phyloP scores from a whole-genome alignment of 2,113 vertebrate species.

The Silurus meridionalis region DNA sequence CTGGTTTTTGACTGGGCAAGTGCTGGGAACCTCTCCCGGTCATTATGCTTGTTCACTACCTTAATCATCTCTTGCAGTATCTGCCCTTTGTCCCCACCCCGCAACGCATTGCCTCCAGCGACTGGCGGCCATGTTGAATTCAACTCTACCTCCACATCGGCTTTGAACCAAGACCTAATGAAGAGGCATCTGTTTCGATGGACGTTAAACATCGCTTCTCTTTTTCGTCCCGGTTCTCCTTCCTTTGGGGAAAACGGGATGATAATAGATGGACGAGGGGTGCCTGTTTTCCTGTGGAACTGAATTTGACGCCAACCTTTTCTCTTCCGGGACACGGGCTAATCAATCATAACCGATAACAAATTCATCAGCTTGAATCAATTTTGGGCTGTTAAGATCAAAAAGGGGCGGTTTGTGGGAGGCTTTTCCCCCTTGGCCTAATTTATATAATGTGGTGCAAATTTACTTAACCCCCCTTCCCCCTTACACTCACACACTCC shows the following conservation, averaged over 20 bases:
- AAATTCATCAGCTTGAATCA: slow-evolving; percentile 92
- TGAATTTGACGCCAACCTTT: slow-evolving; percentile 71
- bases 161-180: slow-evolving; percentile 59
- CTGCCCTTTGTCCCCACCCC: slow-evolving; percentile 67
- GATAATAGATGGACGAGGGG: slow-evolving; percentile 64
- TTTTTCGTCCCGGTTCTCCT: slow-evolving; percentile 50
- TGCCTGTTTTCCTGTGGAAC: slow-evolving; percentile 63
- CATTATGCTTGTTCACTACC: slow-evolving; percentile 78
- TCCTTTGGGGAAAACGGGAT: slow-evolving; percentile 52
- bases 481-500: slow-evolving; percentile 17
- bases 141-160: slow-evolving; percentile 53
- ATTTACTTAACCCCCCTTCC: slow-evolving; percentile 63
- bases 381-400: slow-evolving; percentile 86
- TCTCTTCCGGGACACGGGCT: slow-evolving; percentile 63
- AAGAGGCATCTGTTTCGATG: slow-evolving; percentile 65
- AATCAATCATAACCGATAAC: slow-evolving; percentile 86
- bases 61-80: slow-evolving; percentile 76
- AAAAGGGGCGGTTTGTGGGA: slow-evolving; percentile 79
- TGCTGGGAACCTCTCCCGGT: slow-evolving; percentile 72
- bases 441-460: slow-evolving; percentile 87
- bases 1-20: slow-evolving; percentile 71
- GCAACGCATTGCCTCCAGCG: slow-evolving; percentile 50
- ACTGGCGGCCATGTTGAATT: slow-evolving; percentile 36
- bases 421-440: slow-evolving; percentile 82
- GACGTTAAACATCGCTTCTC: slow-evolving; percentile 67